These are phyloP conservation scores for Garra rufa DNA, from an alignment of 2,113 vertebrate species.

Conservation along the genomic window DNA sequence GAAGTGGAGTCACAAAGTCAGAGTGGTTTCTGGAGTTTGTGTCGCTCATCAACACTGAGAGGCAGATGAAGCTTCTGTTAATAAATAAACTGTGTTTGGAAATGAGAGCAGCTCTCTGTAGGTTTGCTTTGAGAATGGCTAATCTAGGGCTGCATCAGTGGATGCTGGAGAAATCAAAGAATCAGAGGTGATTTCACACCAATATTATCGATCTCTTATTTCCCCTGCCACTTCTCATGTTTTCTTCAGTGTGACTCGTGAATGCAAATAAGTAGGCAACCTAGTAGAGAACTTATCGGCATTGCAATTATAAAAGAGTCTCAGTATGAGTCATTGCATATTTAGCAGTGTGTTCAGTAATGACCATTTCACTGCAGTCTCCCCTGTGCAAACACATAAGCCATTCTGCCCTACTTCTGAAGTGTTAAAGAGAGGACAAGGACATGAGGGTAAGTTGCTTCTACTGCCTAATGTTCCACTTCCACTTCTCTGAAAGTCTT, in stretches of 20 bases:
- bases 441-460: conserved; percentile 50
- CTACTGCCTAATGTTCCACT: conserved; percentile 68
- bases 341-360: conserved; percentile 42
- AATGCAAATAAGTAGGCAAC: conserved; percentile 71
- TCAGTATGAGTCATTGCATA: conserved; percentile 60
- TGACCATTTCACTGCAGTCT: conserved; percentile 31
- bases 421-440: conserved; percentile 56
- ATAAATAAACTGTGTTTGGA: conserved; percentile 80
- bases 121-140: conserved; percentile 66
- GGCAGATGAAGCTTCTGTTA: conserved; percentile 44
- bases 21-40: conserved; percentile 54
- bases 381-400: conserved; percentile 58
- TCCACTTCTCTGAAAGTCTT: conserved; percentile 60
- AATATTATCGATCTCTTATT: conserved; percentile 31
- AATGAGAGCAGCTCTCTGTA: conserved; percentile 79
- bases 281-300: background rate
- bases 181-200: conserved; percentile 6
- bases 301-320: background rate
- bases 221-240: too few species aligned
- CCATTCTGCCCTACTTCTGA: conserved; percentile 54
- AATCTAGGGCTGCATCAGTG: conserved; percentile 59
- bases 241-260: conserved; percentile 55
- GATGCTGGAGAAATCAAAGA: background rate
- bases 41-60: conserved; percentile 55
- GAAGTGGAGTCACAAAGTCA: background rate